Evolutionary conservation across 1,140 invertebrate species (phyloP), one percentile per base, ranked within the genome.

Genomic region (Drosophila aff.): DNA sequence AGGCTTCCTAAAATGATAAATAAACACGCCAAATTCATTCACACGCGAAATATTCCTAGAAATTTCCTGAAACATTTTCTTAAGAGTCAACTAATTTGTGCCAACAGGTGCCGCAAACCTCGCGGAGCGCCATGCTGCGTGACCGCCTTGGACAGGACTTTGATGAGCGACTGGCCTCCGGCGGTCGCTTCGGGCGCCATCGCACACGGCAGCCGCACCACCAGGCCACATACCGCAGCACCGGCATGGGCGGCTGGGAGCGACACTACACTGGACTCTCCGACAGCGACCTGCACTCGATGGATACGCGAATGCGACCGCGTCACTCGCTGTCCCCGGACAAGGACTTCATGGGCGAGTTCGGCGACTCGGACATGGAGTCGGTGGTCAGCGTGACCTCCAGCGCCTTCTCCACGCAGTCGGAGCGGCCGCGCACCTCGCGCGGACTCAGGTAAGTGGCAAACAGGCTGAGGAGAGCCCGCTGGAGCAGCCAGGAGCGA

Each of bases 401-500:
- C 89, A 98, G 97, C 95, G 96, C 97, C 87, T 98, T 98, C 93
- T 98, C 97, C 81, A 98, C 97, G 64, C 97, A 98, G 93, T 97
- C 97, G 80, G 97, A 98, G 94, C 94, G 97, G 82, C 97, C 97
- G 84, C 94, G 96, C 73, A 96, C 96, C 60, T 96, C 96, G 44
- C 94, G 95, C 82, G 94, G 94, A 82, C 93, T 95, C 83, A 96
- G 96, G 96, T 96, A 94, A 95, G 94, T 91, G 63, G 69, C 55
- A 43, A 50, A 40, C 40, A 26, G 49, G 23, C 23, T 16, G 16
- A 26, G 36, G 28, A 44, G 63, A 71, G 33, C 33, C 52, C 52
- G 23, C 52, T 40, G 53, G 53, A 57, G 53, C 53, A 26, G 53
- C 36, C 53, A 26, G 53, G 53, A 57, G 53, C 33, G 31, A 55